phyloP scores from a whole-genome alignment of 2,888 invertebrate genomes.

The Nephrotoma guestfalica region DNA sequence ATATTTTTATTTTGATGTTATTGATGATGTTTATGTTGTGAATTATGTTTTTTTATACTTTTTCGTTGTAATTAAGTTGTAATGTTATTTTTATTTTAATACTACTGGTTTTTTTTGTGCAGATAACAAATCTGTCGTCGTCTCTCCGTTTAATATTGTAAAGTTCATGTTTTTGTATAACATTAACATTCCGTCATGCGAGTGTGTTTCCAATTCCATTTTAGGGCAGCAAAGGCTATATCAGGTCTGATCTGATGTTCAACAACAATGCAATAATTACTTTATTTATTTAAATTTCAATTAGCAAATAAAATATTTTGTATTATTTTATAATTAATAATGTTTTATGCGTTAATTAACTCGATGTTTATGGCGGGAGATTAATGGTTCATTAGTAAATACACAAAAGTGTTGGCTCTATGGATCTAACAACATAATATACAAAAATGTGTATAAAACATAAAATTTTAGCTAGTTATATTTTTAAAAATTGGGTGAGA shows the following conservation, averaged over 20 bases:
- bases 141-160: not conserved
- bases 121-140: not conserved
- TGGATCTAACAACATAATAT: no score
- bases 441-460: no score
- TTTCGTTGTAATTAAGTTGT: not conserved
- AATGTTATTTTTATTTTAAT: not conserved
- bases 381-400: not conserved
- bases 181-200: not conserved
- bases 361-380: not conserved
- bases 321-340: not conserved
- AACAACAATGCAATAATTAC: not conserved
- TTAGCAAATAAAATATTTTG: not conserved
- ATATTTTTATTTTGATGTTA: not conserved
- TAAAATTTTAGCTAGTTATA: not conserved
- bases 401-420: not conserved
- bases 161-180: not conserved
- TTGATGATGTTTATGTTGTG: not conserved
- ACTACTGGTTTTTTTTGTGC: not conserved
- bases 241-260: not conserved
- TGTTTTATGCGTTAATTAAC: not conserved
- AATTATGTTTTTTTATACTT: not conserved
- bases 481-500: not conserved
- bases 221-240: not conserved
- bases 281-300: not conserved
- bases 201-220: not conserved